phyloP scores from a whole-genome alignment of 2,888 invertebrate species.

The Coelopa pilipes region DNA sequence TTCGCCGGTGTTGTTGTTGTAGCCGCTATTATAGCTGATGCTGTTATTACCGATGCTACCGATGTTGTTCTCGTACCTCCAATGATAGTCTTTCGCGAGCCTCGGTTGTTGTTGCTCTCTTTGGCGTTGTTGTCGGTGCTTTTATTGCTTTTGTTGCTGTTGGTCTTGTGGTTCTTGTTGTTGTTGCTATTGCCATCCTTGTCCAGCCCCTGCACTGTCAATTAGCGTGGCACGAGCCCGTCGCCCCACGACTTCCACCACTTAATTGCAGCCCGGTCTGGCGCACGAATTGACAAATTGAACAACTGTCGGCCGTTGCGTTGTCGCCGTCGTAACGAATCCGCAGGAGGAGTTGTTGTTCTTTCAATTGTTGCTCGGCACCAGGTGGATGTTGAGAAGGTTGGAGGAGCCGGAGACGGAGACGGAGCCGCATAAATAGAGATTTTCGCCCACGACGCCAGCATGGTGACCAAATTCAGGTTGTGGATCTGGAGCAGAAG shows the following conservation, averaged over 20 bases:
- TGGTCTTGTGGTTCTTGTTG: too few species aligned
- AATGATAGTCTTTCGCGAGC: too few species aligned
- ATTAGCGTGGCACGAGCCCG: too few species aligned
- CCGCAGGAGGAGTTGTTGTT: neutral
- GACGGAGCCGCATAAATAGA: neutral
- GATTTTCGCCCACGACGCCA: neutral
- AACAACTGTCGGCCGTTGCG: slow-evolving; percentile 16
- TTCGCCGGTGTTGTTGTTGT: too few species aligned
- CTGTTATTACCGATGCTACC: too few species aligned
- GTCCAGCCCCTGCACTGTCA: neutral
- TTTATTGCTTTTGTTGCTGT: slow-evolving; percentile 6
- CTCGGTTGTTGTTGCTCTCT: too few species aligned
- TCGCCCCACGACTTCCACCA: slow-evolving; percentile 4
- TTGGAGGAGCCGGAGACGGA: neutral
- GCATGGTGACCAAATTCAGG: neutral
- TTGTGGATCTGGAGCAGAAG: neutral
- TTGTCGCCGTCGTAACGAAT: neutral
- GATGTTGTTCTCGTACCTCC: too few species aligned
- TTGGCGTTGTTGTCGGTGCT: too few species aligned
- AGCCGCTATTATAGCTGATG: too few species aligned
- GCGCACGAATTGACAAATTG: slow-evolving; percentile 40
- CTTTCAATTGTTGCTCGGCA: neutral
- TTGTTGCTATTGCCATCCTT: neutral
- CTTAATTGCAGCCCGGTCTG: slow-evolving; percentile 27
- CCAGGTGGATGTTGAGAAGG: neutral